phyloP scores from a whole-genome alignment of 2,888 invertebrate species.

The Tinea pellionella region DNA sequence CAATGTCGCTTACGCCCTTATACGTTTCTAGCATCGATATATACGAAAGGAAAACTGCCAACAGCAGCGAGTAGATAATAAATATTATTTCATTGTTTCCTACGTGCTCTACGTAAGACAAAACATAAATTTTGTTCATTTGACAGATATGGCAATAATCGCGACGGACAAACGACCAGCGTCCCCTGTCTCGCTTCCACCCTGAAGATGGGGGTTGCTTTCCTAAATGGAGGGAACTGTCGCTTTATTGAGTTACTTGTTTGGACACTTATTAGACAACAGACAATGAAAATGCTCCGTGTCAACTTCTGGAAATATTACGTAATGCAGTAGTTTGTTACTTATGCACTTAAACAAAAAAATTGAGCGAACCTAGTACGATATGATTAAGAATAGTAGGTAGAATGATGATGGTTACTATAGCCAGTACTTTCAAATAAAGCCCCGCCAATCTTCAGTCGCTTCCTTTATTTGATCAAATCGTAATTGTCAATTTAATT shows the following conservation, averaged over 20 bases:
- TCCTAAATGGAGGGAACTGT: background rate
- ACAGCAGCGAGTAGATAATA: background rate
- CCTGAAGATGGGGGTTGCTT: background rate
- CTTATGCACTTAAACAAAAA: no score
- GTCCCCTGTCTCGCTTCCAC: background rate
- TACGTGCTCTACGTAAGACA: background rate
- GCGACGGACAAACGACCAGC: slow-evolving; percentile 8
- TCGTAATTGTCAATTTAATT: no score
- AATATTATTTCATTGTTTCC: slow-evolving; percentile 1
- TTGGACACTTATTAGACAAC: slow-evolving; percentile 5
- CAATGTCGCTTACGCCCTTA: no score
- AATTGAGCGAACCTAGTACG: no score
- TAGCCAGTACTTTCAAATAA: no score
- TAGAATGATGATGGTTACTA: no score
- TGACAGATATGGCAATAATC: slow-evolving; percentile 11
- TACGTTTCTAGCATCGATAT: no score
- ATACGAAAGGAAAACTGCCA: background rate
- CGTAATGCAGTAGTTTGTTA: no score
- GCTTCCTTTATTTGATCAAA: no score
- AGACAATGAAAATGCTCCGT: background rate
- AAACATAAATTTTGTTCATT: background rate
- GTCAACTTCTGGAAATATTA: no score
- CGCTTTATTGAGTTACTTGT: background rate
- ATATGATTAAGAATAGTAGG: no score
- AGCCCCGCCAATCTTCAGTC: no score